These are phyloP conservation scores for Troides aeacus DNA, from an alignment of 2,888 invertebrate genomes.

Conservation along the genomic window DNA sequence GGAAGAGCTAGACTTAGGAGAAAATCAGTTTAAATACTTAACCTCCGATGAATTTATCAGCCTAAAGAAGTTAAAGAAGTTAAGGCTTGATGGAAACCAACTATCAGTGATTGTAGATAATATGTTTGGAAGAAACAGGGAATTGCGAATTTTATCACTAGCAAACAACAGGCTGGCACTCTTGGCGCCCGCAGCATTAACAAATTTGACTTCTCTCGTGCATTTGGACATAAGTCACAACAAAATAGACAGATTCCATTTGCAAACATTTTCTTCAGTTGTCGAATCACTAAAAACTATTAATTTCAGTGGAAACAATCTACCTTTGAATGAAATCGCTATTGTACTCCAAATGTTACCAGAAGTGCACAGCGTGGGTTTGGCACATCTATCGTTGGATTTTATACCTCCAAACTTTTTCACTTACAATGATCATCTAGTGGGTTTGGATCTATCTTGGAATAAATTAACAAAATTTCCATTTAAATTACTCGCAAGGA, in stretches of 20 bases:
- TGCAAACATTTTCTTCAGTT: conserved; percentile 80
- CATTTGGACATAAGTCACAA: conserved; percentile 88
- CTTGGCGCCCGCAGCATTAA: conserved; percentile 86
- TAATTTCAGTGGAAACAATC: conserved; percentile 85
- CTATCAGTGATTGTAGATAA: conserved; percentile 87
- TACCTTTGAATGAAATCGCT: conserved; percentile 78
- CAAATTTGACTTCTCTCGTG: conserved; percentile 84
- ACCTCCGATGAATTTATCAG: conserved; percentile 86
- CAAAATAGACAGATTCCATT: conserved; percentile 84
- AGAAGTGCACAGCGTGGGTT: conserved; percentile 78
- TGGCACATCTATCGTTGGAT: conserved; percentile 81
- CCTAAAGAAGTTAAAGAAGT: conserved; percentile 81
- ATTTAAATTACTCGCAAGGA: conserved; percentile 76
- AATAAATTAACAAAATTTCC: conserved; percentile 83
- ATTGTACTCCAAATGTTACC: conserved; percentile 79
- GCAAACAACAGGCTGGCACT: conserved; percentile 87
- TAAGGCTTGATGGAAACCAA: conserved; percentile 88
- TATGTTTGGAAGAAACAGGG: conserved; percentile 82
- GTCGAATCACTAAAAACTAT: conserved; percentile 82
- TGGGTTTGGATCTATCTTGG: conserved; percentile 85
- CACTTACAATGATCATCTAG: conserved; percentile 80
- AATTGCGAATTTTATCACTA: conserved; percentile 79
- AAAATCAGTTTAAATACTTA: conserved; percentile 88
- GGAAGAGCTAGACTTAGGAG: conserved; percentile 86
- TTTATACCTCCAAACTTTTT: conserved; percentile 80